A percentile compares a stretch with the other conserved stretches of the same genome.
Conservation (phyloP, 2,888 invertebrate species). For the Drosophila pegasa region DNA sequence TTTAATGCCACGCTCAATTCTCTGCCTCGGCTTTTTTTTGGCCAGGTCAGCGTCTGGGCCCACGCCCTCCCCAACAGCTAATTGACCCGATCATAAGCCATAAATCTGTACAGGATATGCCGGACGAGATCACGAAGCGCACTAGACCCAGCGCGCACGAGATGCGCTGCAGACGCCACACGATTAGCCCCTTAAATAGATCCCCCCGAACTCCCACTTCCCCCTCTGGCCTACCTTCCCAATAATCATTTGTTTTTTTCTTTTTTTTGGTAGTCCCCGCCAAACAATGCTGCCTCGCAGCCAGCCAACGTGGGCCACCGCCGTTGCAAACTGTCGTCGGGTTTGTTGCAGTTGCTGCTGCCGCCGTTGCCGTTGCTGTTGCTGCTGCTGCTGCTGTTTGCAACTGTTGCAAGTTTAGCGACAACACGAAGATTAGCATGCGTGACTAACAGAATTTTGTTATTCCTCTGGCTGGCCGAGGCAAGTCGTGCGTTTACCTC, state of each 20-base stretch:
- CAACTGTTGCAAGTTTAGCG: conserved; percentile 75
- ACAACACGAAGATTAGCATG: conserved; percentile 82
- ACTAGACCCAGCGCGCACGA: conserved; percentile 31
- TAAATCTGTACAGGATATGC: conserved; percentile 42
- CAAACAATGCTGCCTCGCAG: conserved; percentile 13
- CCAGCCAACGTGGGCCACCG: conserved; percentile 63
- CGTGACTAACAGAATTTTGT: conserved; percentile 82
- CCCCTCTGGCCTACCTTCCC: conserved; percentile 9
- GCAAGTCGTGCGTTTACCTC: conserved; percentile 64
- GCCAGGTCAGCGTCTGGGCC: conserved; percentile 13
- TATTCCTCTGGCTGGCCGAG: conserved; percentile 33
- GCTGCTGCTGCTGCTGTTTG: conserved; percentile 46
- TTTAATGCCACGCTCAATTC: conserved; percentile 75
- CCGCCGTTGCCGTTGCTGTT: conserved; percentile 35
- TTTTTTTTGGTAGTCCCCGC: conserved; percentile 48
- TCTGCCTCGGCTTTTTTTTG: conserved; percentile 7
- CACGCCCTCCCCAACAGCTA: conserved; percentile 29
- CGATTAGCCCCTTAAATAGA: conserved; percentile 75
- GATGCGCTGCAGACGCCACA: conserved; percentile 51
- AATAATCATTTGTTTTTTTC: conserved; percentile 80
- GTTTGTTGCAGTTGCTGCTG: conserved; percentile 36
- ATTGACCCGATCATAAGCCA: conserved; percentile 57
- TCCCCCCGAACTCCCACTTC: conserved; percentile 14
- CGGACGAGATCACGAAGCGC: conserved; percentile 60
- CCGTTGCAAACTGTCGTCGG: conserved; percentile 53